Percentiles rank a stretch among this genome's conserved stretches.
These are phyloP conservation scores for Microplitis demolitor DNA, from an alignment of 1,140 invertebrate genomes.

Conservation along the genomic window DNA sequence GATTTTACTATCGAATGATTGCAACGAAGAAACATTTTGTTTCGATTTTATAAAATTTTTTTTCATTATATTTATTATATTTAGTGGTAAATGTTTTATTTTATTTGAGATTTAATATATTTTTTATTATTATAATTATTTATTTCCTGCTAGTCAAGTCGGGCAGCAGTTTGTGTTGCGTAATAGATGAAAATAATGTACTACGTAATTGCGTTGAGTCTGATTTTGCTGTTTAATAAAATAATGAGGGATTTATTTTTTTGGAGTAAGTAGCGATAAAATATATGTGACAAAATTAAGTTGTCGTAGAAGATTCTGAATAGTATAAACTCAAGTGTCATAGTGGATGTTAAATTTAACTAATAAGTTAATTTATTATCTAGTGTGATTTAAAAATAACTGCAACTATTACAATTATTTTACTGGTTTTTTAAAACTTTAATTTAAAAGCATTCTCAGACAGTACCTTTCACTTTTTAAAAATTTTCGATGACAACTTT, in stretches of 20 bases:
- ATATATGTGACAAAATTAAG: background rate
- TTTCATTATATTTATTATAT: background rate
- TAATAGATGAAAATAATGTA: too few relatives aligned
- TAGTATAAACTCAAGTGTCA: too few relatives aligned
- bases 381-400: too few relatives aligned
- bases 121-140: background rate
- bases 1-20: background rate
- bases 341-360: too few relatives aligned
- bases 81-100: background rate
- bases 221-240: too few relatives aligned
- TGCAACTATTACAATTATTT: too few relatives aligned
- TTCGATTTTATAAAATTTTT: background rate
- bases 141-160: background rate
- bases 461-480: too few relatives aligned
- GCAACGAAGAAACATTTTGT: background rate
- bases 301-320: background rate
- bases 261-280: background rate
- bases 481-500: too few relatives aligned
- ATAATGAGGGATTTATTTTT: background rate
- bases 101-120: conserved; percentile 1
- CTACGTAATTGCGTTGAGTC: too few relatives aligned
- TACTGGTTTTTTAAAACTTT: too few relatives aligned
- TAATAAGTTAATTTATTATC: too few relatives aligned
- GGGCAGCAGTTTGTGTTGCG: background rate
- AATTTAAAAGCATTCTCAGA: too few relatives aligned